Evolutionary conservation across 2,113 vertebrate genomes (phyloP), one percentile per base, ranked within the genome.

Genomic region (Ochotona princeps): DNA sequence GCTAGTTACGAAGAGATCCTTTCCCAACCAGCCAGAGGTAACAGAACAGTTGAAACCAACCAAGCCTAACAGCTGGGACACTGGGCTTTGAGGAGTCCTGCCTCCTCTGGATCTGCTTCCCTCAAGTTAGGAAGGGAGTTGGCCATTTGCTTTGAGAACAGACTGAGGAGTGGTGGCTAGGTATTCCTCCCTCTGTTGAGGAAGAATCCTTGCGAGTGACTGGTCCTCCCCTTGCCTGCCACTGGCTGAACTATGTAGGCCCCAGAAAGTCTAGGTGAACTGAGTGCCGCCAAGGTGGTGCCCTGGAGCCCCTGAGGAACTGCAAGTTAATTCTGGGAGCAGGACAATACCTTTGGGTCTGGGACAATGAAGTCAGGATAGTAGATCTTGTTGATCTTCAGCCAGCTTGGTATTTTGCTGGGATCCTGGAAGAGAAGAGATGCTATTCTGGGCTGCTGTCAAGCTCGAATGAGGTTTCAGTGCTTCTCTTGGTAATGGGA

Each of bases 371-470:
- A 99, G 97, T 99, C 99, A 35, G 99, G 99, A 89, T 99, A 99
- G 97, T 99, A 99, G 98, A 99, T 99, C 98, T 99, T 99, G 96
- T 99, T 98, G 81, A 99, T 98, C 96, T 99, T 99, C 92, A 99
- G 94, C 99, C 99, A 99, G 92, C 92, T 94, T 60, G 99, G 99
- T 96, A 99, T 99, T 98, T 99, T 99, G 96, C 98, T 98, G 6
- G 99, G 99, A 38, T 99, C 99, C 99, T 99, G 28, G 67, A 87
- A 92, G 94, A 75, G 66, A 91, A 86, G 93, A 90, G 83, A 91
- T 60, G 54, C 35, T 51, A 13, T 80, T 32, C 17, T 57, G 28
- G 26, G 57, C 10, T 70, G 18, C 72, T 87, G 32, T 25, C 2
- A 87, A 66, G 26, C 67, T 87, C 21, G 66, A 80, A 72, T 12